Evolutionary conservation across 1,140 invertebrate species (phyloP), one percentile per base, ranked within the genome.

Genomic region (Halictus rubicundus): DNA sequence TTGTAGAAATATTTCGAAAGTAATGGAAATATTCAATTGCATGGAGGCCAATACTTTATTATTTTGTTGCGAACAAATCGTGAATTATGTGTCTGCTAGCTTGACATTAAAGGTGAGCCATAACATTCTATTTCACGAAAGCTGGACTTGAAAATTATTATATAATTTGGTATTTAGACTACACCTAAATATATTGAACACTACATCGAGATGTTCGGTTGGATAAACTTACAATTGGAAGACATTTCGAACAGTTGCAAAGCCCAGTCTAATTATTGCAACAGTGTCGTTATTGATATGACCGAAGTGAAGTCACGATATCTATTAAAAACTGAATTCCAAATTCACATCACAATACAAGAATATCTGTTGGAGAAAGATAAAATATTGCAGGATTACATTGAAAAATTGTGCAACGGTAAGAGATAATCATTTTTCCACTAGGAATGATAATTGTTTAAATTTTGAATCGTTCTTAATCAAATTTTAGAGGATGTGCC

Each of bases 1-100:
- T 82, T 72, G 23, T 32, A 91, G 91, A 25, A 78, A 91, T 75
- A n/a, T 89, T 23, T 81, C 88, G 5, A 88, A 81, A 73, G 85
- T 86, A 49, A 88, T 87, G 59, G 68, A 85, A n/a, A 71, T 89
- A 73, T 72, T 92, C 23, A 73, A 87, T 21, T 61, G 54, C 7
- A 80, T 92, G 21, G 84, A 90, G 59, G 63, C 84, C 68, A 80
- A 91, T 32, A 54, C 80, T 57, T 64, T 76, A 54, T 54, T 86
- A 52, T 84, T 87, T 63, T 90, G 88, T 60, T 91, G 87, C 42
- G 54, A 88, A 61, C 85, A 85, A 76, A 83, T 90, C 25, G 70
- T 91, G 63, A 78, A 83, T 74, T 87, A 85, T 54, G 76, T 88
- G 25, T 52, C 69, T 42, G 63, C 82, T 42, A 54, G 60, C 61